Evolutionary conservation across 1,140 invertebrate species (phyloP), one percentile per base, ranked within the genome.

Genomic region (Wiebesia pumilae): DNA sequence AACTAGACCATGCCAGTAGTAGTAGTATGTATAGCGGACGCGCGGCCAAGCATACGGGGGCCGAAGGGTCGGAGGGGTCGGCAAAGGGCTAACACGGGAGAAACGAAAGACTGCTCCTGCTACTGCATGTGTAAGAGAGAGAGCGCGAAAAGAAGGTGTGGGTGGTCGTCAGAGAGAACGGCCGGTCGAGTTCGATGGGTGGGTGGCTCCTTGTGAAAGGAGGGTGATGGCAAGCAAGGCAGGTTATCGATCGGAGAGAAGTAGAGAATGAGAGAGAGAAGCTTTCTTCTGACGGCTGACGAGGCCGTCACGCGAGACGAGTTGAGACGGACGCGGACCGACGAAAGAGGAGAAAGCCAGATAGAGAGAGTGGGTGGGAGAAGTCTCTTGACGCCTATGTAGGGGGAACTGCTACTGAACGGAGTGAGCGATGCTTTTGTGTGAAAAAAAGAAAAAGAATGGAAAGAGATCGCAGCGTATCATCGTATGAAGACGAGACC

Each of bases 301-400:
- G 93, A 94, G 91, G 91, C 92, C 92, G 92, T 94, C 93, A 94
- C 92, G 93, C 92, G 91, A 94, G 93, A 94, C 93, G 92, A 94
- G 93, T 90, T 91, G 92, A 92, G 92, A 91, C 92, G 92, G 91
- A 91, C 89, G 89, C 89, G 88, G 54, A 89, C 89, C 86, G 85
- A 90, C 89, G 88, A 91, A 89, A 90, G 90, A 93, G 89, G 90
- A 91, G 88, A 87, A 88, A 87, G 78, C 71, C 21, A 27, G 24
- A 10, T 10, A 54, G 51, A 47, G 86, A 78, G 78, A 77, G 27
- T 67, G 69, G 54, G 81, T 30, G 30, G 65, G 33, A 69, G 33
- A 69, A 35, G 30, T 69, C 30, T 69, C 35, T 0, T 12, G 16
- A 2, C 65, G 65, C 16, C 30, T 69, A 7, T 35, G 65, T 16